Evolutionary conservation across 1,140 invertebrate species (phyloP).

Genomic region (Hermetia illucens): DNA sequence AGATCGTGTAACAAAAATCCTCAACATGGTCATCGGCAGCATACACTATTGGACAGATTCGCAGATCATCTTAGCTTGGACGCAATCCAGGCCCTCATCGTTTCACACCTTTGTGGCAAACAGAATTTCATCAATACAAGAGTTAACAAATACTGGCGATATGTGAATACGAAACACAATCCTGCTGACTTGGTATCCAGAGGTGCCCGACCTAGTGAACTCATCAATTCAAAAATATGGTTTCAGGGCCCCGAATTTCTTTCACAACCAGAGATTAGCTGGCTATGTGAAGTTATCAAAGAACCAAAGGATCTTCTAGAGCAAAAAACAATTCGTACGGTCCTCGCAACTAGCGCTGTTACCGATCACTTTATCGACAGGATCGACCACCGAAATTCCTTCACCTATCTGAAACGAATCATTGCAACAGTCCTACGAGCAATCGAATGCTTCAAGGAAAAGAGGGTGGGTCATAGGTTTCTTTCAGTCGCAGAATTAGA

Average conservation of each 20-base stretch:
- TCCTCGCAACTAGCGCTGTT: no score
- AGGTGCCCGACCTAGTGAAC: constrained; percentile 3
- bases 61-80: no score
- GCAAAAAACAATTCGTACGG: no score
- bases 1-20: not conserved
- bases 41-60: not conserved
- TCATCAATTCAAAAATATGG: not conserved
- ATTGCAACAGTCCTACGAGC: not conserved
- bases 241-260: constrained; percentile 2
- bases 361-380: not conserved
- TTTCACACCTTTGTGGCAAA: no score
- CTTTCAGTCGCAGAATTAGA: not conserved
- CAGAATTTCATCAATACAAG: constrained; percentile 10
- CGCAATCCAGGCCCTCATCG: no score
- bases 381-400: not conserved
- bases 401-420: not conserved
- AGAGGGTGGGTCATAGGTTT: not conserved
- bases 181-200: constrained; percentile 13
- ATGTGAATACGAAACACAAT: constrained; percentile 11
- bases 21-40: not conserved
- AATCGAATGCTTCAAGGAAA: not conserved
- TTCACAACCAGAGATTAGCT: not conserved
- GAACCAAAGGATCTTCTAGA: not conserved
- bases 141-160: constrained; percentile 5
- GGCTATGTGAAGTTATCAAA: not conserved